phyloP scores from a whole-genome alignment of 2,797 vertebrate genomes.

The Amazona ochrocephala region DNA sequence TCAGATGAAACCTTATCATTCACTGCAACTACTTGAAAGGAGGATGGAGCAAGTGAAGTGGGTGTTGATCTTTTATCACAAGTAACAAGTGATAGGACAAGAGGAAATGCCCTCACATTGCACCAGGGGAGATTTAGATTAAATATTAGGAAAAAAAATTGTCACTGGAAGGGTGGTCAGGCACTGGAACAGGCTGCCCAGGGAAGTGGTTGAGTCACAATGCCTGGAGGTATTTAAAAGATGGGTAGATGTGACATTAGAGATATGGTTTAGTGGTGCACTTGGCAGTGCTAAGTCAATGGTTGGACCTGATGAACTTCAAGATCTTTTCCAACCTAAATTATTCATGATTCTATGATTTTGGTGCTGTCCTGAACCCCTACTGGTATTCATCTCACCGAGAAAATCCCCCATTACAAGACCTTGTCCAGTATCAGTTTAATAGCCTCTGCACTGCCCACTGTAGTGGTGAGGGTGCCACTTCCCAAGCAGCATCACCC shows the following conservation, averaged over 20 bases:
- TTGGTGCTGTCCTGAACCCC: background rate
- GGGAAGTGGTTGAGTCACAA: background rate
- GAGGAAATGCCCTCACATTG: background rate
- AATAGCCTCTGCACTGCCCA: background rate
- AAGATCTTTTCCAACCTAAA: background rate
- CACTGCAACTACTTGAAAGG: background rate
- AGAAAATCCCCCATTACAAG: conserved; percentile 10
- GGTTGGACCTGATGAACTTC: background rate
- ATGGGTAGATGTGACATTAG: background rate
- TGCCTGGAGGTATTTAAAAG: background rate
- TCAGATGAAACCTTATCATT: background rate
- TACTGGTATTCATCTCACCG: background rate
- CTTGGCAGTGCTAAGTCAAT: background rate
- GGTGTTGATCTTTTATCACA: background rate
- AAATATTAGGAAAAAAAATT: background rate
- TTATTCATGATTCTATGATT: background rate
- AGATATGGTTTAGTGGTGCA: background rate
- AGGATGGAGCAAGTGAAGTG: background rate
- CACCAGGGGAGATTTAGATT: background rate
- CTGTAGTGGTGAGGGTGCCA: background rate
- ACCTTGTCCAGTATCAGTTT: conserved; percentile 18
- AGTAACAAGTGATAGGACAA: background rate
- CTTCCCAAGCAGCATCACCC: background rate
- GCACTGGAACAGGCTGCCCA: background rate
- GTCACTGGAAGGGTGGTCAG: background rate